These are phyloP conservation scores for Fistularia tabacaria DNA, from an alignment of 2,797 vertebrate species.

Conservation along the genomic window DNA sequence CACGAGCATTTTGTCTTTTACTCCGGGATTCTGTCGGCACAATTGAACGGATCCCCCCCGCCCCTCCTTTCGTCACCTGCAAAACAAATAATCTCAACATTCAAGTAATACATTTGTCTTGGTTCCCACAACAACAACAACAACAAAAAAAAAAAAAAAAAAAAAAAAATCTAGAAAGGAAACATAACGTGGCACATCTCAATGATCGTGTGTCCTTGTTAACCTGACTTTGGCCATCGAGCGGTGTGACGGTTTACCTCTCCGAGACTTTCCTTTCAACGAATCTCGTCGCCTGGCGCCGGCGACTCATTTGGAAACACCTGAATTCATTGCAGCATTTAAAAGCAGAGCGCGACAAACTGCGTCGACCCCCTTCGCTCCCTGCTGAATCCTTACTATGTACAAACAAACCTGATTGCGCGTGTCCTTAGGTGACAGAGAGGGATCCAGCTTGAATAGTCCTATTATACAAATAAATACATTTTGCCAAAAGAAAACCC, in stretches of 20 bases:
- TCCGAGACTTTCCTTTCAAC: conserved; percentile 38
- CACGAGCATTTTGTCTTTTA: conserved; percentile 47
- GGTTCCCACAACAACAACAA: conserved; percentile 31
- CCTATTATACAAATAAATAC: conserved; percentile 66
- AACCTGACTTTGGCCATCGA: conserved; percentile 60
- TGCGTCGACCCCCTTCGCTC: conserved; percentile 30
- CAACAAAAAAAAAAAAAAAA: conserved; percentile 36
- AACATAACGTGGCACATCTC: conserved; percentile 64
- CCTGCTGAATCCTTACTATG: conserved; percentile 50
- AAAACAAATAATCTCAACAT: conserved; percentile 62
- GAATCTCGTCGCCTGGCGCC: conserved; percentile 32
- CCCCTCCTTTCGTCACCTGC: conserved; percentile 43
- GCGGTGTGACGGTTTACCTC: conserved; percentile 44
- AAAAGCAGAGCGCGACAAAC: conserved; percentile 44
- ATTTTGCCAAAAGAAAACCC: conserved; percentile 34
- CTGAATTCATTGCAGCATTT: conserved; percentile 74
- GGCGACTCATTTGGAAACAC: conserved; percentile 45
- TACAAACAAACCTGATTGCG: conserved; percentile 68
- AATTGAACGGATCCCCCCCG: too few relatives aligned
- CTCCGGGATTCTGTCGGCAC: too few relatives aligned
- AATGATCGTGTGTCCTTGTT: conserved; percentile 49
- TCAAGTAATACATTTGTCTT: conserved; percentile 78
- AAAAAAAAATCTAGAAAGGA: conserved; percentile 47
- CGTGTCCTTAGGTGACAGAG: conserved; percentile 41
- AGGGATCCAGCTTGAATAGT: conserved; percentile 54